These are phyloP conservation scores for Chelonus insularis DNA, from an alignment of 1,140 invertebrate species.

Conservation along the genomic window DNA sequence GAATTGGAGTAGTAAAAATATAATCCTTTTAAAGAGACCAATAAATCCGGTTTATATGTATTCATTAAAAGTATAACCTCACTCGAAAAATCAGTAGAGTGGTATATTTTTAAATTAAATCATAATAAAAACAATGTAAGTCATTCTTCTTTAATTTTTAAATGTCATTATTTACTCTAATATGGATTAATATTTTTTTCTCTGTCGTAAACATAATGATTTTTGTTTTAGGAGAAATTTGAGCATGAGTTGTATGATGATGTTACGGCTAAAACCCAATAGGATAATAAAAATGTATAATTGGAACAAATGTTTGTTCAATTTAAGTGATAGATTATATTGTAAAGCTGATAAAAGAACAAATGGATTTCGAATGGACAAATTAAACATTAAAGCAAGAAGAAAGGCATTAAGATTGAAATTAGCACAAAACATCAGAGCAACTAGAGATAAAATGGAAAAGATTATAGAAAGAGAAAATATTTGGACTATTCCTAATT, in stretches of 20 bases:
- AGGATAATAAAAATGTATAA: background rate
- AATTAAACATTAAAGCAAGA: constrained; percentile 31
- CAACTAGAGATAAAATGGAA: constrained; percentile 50
- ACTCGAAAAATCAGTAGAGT: background rate
- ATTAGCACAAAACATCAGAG: constrained; percentile 45
- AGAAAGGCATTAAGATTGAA: constrained; percentile 42
- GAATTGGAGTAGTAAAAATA: no score
- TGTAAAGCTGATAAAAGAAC: constrained; percentile 39
- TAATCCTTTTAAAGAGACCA: no score
- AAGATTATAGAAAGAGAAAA: constrained; percentile 72
- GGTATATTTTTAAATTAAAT: background rate
- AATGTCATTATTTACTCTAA: background rate
- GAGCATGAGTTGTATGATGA: constrained; percentile 3
- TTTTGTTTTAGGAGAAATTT: background rate
- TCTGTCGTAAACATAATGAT: no score
- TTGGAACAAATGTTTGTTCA: constrained; percentile 40
- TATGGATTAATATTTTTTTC: no score
- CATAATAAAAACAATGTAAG: background rate
- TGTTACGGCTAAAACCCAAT: constrained; percentile 1
- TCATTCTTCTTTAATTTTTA: background rate
- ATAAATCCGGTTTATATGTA: background rate
- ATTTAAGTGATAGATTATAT: constrained; percentile 40
- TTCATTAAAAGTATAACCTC: background rate
- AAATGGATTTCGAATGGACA: constrained; percentile 34
- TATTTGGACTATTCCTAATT: constrained; percentile 91